Base-by-base conservation (phyloP, 2,888 invertebrate genomes). In the Andrena praecox region DNA sequence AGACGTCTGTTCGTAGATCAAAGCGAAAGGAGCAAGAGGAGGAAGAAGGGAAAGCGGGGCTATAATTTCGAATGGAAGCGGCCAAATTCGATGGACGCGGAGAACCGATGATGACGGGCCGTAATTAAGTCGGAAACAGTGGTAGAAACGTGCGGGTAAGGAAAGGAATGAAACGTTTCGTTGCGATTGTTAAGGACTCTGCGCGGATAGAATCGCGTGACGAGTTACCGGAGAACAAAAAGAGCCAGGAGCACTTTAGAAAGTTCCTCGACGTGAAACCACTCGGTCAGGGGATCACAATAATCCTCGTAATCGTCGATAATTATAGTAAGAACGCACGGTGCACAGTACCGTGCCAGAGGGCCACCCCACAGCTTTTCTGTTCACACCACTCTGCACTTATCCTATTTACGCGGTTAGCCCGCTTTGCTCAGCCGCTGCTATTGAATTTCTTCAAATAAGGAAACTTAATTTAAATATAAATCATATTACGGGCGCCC, bases 381-480 rank as follows among this genome's bases (percentile, higher is more conserved):
- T 59, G 63, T 79, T 79, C 69, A 77, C 78, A 56, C 78, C 68
- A 63, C 27, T 10, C 78, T 69, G n/a, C 68, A 79, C 63, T 79
- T 79, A 69, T 77, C 56, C 77, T 59, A 69, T 69, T 79, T 79
- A 64, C 79, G 79, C 56, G 63, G 48, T 78, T 59, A 50, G 27
- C 42, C 75, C 67, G 20, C 35, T 69, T 50, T 24, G 31, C 56
- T 69, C 56, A 69, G 12, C 63, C 10, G 29, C 29, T 33, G 20
- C 66, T 60, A 62, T 79, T 79, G 60, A 79, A 80, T 79, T 62
- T 33, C 66, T 10, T 29, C 29, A 67, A 42, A 31, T 66, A 66
- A 48, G 60, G 70, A 60, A 67, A 71, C 60, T 71, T 42, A 42
- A 80, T 80, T 80, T 78, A 71, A 80, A 80, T 80, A 79, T 71